Conservation (phyloP, 2,797 vertebrate species). For the Melanogrammus aeglefinus region DNA sequence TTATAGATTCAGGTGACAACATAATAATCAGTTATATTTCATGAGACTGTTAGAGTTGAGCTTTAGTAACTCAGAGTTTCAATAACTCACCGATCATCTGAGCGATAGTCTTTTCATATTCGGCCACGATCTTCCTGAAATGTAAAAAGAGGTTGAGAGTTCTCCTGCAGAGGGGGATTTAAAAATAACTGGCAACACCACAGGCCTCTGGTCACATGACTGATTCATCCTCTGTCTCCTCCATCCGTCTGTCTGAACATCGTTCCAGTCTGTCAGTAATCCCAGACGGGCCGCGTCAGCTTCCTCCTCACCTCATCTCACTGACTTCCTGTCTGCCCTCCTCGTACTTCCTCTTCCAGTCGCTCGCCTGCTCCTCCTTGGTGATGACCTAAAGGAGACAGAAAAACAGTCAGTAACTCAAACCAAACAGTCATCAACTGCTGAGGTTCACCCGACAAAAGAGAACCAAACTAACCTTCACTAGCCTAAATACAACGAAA, state of each 20-base stretch:
- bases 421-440: neutral
- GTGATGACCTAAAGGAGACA: constrained; percentile 81
- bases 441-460: too few relatives aligned
- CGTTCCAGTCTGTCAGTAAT: neutral
- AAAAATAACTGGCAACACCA: neutral
- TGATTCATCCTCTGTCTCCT: neutral
- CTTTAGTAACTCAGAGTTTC: too few relatives aligned
- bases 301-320: constrained; percentile 87
- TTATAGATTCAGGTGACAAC: too few relatives aligned
- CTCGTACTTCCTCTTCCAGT: constrained; percentile 91
- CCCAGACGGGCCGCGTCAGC: neutral
- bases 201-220: too few relatives aligned
- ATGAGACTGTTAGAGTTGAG: neutral
- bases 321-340: constrained; percentile 84
- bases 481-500: too few relatives aligned
- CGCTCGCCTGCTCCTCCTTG: constrained; percentile 87
- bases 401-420: neutral
- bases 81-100: constrained; percentile 95
- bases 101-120: constrained; percentile 96
- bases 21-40: too few relatives aligned
- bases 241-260: neutral
- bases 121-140: constrained; percentile 91
- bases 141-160: constrained; percentile 7
- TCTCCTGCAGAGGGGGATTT: neutral
- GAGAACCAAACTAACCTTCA: too few relatives aligned